These are phyloP conservation scores for Pagrus major DNA, from an alignment of 2,113 vertebrate species.

Conservation along the genomic window DNA sequence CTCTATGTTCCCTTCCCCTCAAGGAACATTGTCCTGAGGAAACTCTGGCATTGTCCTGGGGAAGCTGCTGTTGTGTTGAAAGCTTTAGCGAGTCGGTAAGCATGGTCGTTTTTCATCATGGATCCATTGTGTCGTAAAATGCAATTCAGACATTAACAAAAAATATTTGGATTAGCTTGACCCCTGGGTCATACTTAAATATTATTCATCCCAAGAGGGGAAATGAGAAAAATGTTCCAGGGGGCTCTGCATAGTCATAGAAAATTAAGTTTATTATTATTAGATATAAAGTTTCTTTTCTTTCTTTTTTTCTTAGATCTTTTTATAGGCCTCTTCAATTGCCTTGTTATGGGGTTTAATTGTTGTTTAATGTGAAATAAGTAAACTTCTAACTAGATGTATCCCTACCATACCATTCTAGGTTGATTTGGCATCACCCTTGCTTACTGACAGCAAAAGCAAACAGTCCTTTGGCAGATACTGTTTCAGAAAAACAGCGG, in stretches of 20 bases:
- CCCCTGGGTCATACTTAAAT: conserved; percentile 40
- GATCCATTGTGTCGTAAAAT: conserved; percentile 18
- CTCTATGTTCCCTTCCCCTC: conserved; percentile 30
- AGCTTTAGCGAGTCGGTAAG: conserved; percentile 33
- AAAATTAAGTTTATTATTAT: conserved; percentile 9
- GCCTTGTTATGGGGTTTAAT: too few species aligned
- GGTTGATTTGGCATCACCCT: too few species aligned
- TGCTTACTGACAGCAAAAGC: background rate
- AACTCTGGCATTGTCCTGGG: conserved; percentile 16
- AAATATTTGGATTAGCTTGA: conserved; percentile 28
- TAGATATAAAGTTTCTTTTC: too few species aligned
- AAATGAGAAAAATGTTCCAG: conserved; percentile 47
- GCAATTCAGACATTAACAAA: conserved; percentile 25
- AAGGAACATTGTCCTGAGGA: conserved; percentile 1
- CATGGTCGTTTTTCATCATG: background rate
- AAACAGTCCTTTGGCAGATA: too few species aligned
- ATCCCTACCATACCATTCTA: too few species aligned
- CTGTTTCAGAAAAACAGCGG: too few species aligned
- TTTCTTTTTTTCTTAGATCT: too few species aligned
- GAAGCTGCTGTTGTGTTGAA: conserved; percentile 17
- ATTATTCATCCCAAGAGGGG: conserved; percentile 48
- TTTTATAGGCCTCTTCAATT: too few species aligned
- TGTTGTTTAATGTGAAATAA: too few species aligned
- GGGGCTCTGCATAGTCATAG: background rate
- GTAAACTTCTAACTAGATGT: too few species aligned